phyloP scores from a whole-genome alignment of 2,797 vertebrate genomes.

The Sebastes elongatus region DNA sequence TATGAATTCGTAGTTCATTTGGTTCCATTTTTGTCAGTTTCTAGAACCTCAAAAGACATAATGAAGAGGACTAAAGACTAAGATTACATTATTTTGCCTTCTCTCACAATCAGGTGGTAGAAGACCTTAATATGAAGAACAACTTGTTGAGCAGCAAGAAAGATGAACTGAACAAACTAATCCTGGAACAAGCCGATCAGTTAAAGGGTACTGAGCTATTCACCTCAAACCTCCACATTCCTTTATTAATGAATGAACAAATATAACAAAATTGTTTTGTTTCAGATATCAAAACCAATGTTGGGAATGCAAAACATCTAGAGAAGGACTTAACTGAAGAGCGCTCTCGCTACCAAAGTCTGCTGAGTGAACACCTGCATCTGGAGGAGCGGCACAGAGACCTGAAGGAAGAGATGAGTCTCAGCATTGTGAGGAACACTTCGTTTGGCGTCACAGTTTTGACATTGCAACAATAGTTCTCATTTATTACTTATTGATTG shows the following conservation, averaged over 20 bases:
- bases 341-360: constrained; percentile 91
- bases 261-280: neutral
- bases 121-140: constrained; percentile 91
- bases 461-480: neutral
- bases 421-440: constrained; percentile 79
- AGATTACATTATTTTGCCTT: neutral
- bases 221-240: neutral
- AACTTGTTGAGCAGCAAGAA: constrained; percentile 87
- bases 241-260: neutral
- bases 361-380: constrained; percentile 92
- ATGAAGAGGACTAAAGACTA: neutral
- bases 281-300: constrained; percentile 77
- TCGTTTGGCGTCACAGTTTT: neutral
- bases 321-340: constrained; percentile 91
- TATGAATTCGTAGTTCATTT: neutral
- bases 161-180: constrained; percentile 86
- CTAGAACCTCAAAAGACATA: neutral
- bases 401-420: constrained; percentile 88
- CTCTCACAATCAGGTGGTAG: constrained; percentile 82
- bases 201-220: constrained; percentile 84
- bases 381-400: constrained; percentile 91
- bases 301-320: constrained; percentile 86
- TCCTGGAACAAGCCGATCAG: constrained; percentile 87
- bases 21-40: neutral
- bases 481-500: neutral